Percentiles rank a stretch among this genome's conserved stretches.
These are phyloP conservation scores for Antidorcas marsupialis DNA, from an alignment of 2,113 vertebrate species.

Conservation along the genomic window DNA sequence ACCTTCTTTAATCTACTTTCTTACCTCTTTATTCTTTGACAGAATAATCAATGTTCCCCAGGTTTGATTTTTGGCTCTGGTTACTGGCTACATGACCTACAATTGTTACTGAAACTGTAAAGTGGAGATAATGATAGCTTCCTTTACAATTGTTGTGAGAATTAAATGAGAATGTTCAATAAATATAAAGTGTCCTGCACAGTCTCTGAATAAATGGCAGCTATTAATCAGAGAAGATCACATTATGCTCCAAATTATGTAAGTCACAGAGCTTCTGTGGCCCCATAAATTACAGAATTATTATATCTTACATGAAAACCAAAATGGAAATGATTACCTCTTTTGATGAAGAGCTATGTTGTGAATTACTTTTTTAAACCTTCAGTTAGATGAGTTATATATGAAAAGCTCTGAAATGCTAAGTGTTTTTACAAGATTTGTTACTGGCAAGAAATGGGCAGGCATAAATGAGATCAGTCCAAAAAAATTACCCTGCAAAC, in stretches of 20 bases:
- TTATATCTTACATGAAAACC: constrained; percentile 65
- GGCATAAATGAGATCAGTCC: constrained; percentile 69
- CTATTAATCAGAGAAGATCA: constrained; percentile 67
- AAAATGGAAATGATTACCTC: constrained; percentile 70
- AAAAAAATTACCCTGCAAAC: constrained; percentile 65
- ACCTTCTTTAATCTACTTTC: neutral
- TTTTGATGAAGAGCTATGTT: constrained; percentile 70
- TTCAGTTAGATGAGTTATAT: constrained; percentile 65
- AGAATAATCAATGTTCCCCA: neutral
- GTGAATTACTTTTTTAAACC: constrained; percentile 70
- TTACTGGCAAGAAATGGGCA: constrained; percentile 66
- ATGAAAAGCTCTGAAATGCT: constrained; percentile 58
- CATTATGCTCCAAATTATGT: constrained; percentile 59
- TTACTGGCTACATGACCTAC: neutral
- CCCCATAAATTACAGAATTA: constrained; percentile 66
- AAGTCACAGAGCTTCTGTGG: constrained; percentile 55
- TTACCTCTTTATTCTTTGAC: neutral
- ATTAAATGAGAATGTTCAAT: constrained; percentile 66
- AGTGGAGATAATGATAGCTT: constrained; percentile 35
- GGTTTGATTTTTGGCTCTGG: neutral
- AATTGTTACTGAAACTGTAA: constrained; percentile 24
- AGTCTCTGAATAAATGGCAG: constrained; percentile 54
- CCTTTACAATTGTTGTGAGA: constrained; percentile 60
- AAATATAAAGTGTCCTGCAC: constrained; percentile 51
- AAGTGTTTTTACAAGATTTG: constrained; percentile 75